Base-by-base conservation (phyloP, 2,797 vertebrate species). In the Micromesistius poutassou region DNA sequence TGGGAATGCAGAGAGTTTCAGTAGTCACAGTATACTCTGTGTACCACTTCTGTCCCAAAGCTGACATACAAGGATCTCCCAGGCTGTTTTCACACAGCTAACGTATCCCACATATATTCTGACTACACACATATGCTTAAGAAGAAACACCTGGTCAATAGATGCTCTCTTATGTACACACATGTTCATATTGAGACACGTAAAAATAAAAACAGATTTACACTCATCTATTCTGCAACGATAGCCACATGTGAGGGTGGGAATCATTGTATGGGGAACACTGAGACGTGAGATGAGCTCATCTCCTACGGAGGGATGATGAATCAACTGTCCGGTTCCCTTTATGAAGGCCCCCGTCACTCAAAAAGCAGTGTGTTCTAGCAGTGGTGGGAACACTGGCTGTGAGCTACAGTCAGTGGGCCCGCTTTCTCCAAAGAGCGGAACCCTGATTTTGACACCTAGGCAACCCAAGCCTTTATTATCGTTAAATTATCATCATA, bases 231-330 rank as follows among this genome's bases (percentile, higher is more conserved):
- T 66, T 73, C 35, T 25, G 46, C 30, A 74, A 74, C 79, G 83
- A 76, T 33, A 33, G 77, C 83, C 87, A 85, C 80, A 84, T 87
- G 89, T 46, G 42, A 82, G 74, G 36, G 68, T 82, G 81, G 74
- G 74, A 79, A 87, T 80, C 82, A 84, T 79, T 77, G 80, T 81
- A 78, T 91, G 86, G 88, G 88, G 89, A 91, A 89, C 82, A 87
- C 73, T 30, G 74, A 85, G 86, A 90, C 87, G 85, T 80, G 79
- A 82, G 79, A 46, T 78, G 82, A 22, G 38, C 66, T 78, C 19
- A 50, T 80, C 81, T 28, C 62, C 28, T 68, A 68, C 14, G 25
- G 25, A 28, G 22, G 46, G 4, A 55, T 19, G 16, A 16, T 55
- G 19, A 19, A 19, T 28, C 62, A 3, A 68, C 62, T 68, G 62